Conservation (phyloP, 2,113 vertebrate genomes). For the Stegastes partitus region DNA sequence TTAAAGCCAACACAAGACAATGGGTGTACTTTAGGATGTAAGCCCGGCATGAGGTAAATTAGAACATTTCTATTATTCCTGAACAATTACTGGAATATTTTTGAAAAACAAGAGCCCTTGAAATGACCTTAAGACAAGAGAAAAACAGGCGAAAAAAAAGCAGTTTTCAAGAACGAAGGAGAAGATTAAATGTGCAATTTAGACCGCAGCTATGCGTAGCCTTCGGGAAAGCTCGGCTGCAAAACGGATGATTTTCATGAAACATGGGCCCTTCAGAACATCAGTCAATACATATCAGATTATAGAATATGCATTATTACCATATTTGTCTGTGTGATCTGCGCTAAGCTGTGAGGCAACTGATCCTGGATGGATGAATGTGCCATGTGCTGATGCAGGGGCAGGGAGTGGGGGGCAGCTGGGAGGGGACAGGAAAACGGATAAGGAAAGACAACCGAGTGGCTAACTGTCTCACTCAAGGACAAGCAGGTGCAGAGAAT, state of each 20-base stretch:
- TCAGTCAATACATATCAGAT: conserved; percentile 74
- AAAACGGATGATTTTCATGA: conserved; percentile 70
- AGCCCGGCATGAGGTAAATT: conserved; percentile 83
- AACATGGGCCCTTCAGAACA: conserved; percentile 56
- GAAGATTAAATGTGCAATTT: conserved; percentile 73
- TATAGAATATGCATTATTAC: conserved; percentile 72
- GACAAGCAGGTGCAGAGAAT: conserved; percentile 80
- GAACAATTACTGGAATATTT: conserved; percentile 73
- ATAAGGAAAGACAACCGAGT: conserved; percentile 44
- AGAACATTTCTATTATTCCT: conserved; percentile 83
- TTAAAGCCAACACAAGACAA: conserved; percentile 83
- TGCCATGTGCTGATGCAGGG: conserved; percentile 37
- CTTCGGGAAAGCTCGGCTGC: conserved; percentile 51
- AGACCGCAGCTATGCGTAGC: conserved; percentile 57
- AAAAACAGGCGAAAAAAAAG: conserved; percentile 34
- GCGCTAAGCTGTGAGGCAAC: conserved; percentile 52
- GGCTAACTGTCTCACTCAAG: conserved; percentile 66
- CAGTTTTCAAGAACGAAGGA: conserved; percentile 41
- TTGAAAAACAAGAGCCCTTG: conserved; percentile 73
- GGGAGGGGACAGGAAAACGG: conserved; percentile 45
- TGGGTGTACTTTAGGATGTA: conserved; percentile 80
- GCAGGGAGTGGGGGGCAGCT: background rate
- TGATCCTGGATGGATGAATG: conserved; percentile 56
- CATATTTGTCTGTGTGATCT: conserved; percentile 62
- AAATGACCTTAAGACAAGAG: conserved; percentile 70